These are phyloP conservation scores for Ethmia dodecea DNA, from an alignment of 2,888 invertebrate species.

Conservation along the genomic window DNA sequence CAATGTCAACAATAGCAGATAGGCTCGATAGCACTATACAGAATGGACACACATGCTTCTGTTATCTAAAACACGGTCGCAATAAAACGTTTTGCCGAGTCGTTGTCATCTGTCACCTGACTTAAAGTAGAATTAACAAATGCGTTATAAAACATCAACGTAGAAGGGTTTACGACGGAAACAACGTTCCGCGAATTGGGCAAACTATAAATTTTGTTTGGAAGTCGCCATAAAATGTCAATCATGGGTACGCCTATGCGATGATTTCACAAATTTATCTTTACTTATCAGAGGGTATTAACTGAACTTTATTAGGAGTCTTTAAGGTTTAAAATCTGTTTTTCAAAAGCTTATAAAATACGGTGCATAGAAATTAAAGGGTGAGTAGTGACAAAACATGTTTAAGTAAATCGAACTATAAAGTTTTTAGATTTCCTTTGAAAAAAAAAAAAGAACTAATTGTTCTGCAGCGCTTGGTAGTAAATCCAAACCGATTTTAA, in stretches of 20 bases:
- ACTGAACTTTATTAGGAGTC: conserved; percentile 8
- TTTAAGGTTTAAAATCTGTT: conserved; percentile 24
- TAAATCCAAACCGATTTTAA: conserved; percentile 33
- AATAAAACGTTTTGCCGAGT: conserved; percentile 1
- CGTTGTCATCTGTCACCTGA: conserved; percentile 31
- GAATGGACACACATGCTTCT: conserved; percentile 16
- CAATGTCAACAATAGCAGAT: conserved; percentile 9
- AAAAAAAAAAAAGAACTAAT: conserved; percentile 46
- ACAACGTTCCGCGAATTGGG: conserved; percentile 61
- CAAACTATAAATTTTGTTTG: conserved; percentile 56
- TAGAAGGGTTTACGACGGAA: conserved; percentile 49
- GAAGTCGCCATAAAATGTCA: conserved; percentile 53
- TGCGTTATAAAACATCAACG: conserved; percentile 34
- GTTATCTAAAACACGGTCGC: conserved; percentile 16
- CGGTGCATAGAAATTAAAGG: conserved; percentile 30
- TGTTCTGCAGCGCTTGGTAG: conserved; percentile 29
- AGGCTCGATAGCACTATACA: conserved; percentile 9
- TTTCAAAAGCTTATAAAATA: not conserved
- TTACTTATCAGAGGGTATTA: not conserved
- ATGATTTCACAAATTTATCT: conserved; percentile 20
- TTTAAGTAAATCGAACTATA: conserved; percentile 46
- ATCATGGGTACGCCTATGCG: conserved; percentile 42
- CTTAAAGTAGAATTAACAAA: conserved; percentile 32
- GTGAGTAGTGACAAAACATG: conserved; percentile 41
- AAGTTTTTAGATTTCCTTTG: conserved; percentile 34